Percentiles rank a stretch among this genome's conserved stretches.
Evolutionary conservation across 1,140 invertebrate species (phyloP).

Genomic region (Amphibalanus amphitrite): DNA sequence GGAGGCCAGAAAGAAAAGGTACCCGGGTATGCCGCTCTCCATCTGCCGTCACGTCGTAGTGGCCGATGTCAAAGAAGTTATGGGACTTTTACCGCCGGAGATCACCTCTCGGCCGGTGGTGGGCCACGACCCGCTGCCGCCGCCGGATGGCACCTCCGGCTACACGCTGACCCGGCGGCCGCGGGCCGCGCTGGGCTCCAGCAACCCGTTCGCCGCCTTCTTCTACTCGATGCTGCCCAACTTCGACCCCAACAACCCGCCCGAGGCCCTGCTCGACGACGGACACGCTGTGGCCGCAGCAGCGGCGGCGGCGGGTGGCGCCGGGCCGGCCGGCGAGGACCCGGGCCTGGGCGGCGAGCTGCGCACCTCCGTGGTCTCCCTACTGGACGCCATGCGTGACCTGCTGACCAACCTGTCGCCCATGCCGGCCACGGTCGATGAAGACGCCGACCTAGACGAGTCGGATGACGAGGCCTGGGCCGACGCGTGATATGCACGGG

Average conservation of each 20-base stretch:
- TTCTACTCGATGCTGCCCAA: conserved; percentile 45
- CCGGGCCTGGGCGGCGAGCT: conserved; percentile 29
- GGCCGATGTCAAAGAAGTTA: conserved; percentile 56
- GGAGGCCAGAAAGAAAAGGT: too few relatives aligned
- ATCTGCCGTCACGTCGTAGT: conserved; percentile 61
- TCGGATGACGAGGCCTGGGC: too few relatives aligned
- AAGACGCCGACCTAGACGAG: too few relatives aligned
- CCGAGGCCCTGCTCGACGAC: too few relatives aligned
- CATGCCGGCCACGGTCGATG: too few relatives aligned
- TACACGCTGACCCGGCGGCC: conserved; percentile 38
- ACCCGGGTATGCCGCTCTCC: conserved; percentile 48
- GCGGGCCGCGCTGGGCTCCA: conserved; percentile 20
- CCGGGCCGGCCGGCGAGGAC: too few relatives aligned
- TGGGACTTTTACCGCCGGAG: conserved; percentile 15
- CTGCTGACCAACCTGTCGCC: conserved; percentile 33
- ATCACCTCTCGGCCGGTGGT: conserved; percentile 41
- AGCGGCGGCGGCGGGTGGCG: conserved; percentile 22
- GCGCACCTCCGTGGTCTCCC: conserved; percentile 39
- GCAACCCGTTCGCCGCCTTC: conserved; percentile 28
- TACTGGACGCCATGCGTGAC: conserved; percentile 53
- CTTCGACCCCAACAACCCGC: conserved; percentile 30
- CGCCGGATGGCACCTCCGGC: conserved; percentile 49
- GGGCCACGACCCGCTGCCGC: conserved; percentile 64
- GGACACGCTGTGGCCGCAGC: conserved; percentile 13
- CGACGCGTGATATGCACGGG: too few relatives aligned